Conservation (phyloP, 1,140 invertebrate genomes). For the Ceratosolen solmsi region DNA sequence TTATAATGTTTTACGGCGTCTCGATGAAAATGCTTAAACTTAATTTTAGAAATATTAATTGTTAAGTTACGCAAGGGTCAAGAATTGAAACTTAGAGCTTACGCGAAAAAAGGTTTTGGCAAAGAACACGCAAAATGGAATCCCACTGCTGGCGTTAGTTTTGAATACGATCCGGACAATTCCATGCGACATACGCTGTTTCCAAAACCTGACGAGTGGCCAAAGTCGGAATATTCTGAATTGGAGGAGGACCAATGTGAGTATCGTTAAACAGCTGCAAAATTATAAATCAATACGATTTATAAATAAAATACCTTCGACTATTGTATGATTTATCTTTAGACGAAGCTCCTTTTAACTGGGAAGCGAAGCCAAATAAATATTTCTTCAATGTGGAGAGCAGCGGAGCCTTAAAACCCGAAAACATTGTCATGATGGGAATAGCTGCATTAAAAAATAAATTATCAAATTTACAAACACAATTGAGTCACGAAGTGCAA, state of each 20-base stretch:
- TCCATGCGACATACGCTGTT: constrained; percentile 95
- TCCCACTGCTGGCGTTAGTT: constrained; percentile 96
- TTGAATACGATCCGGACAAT: constrained; percentile 99
- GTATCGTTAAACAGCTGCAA: constrained; percentile 57
- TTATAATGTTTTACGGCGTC: constrained; percentile 27
- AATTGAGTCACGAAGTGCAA: constrained; percentile 90
- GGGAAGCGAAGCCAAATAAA: constrained; percentile 96
- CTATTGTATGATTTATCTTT: too few relatives aligned
- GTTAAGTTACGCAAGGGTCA: constrained; percentile 98
- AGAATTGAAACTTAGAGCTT: constrained; percentile 95
- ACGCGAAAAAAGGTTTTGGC: constrained; percentile 97
- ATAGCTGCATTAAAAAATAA: constrained; percentile 96
- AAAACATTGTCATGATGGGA: constrained; percentile 97
- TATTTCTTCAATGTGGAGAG: constrained; percentile 98
- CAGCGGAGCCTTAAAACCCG: constrained; percentile 92
- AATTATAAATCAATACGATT: too few relatives aligned
- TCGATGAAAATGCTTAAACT: neutral
- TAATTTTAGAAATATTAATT: constrained; percentile 88
- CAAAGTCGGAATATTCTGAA: constrained; percentile 97
- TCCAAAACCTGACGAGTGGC: constrained; percentile 99
- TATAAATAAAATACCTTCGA: too few relatives aligned
- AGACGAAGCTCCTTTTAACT: constrained; percentile 94
- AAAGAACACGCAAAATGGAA: constrained; percentile 99
- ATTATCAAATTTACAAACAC: constrained; percentile 94
- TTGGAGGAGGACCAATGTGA: constrained; percentile 93